Conservation (phyloP, 2,113 vertebrate genomes). For the Ophiodon elongatus region DNA sequence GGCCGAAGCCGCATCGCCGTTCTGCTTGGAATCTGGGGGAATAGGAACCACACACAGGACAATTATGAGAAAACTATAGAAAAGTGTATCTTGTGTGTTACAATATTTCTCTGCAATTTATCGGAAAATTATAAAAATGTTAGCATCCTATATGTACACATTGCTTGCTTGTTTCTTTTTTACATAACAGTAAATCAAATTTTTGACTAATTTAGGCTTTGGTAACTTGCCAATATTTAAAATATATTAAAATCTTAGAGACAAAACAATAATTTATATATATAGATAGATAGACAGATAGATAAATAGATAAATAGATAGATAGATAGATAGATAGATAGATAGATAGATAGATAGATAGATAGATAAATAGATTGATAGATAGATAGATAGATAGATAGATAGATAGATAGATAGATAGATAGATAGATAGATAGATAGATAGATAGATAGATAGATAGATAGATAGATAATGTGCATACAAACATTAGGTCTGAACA, state of each 20-base stretch:
- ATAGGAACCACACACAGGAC: not conserved
- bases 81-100: not conserved
- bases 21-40: constrained; percentile 88
- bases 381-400: no score
- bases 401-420: no score
- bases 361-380: no score
- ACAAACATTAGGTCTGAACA: not conserved
- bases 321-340: no score
- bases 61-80: not conserved
- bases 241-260: not conserved
- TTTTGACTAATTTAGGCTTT: not conserved
- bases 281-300: no score
- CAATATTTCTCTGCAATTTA: not conserved
- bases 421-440: no score
- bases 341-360: no score
- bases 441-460: no score
- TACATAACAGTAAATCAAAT: not conserved
- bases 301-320: no score
- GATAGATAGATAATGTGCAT: not conserved
- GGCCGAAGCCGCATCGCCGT: constrained; percentile 91
- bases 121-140: not conserved
- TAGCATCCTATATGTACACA: not conserved
- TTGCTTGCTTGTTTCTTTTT: not conserved
- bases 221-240: not conserved
- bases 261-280: not conserved